A percentile compares a stretch with the other conserved stretches of the same genome.
These are phyloP conservation scores for Trichechus manatus DNA, from an alignment of 2,113 vertebrate species.

Conservation along the genomic window DNA sequence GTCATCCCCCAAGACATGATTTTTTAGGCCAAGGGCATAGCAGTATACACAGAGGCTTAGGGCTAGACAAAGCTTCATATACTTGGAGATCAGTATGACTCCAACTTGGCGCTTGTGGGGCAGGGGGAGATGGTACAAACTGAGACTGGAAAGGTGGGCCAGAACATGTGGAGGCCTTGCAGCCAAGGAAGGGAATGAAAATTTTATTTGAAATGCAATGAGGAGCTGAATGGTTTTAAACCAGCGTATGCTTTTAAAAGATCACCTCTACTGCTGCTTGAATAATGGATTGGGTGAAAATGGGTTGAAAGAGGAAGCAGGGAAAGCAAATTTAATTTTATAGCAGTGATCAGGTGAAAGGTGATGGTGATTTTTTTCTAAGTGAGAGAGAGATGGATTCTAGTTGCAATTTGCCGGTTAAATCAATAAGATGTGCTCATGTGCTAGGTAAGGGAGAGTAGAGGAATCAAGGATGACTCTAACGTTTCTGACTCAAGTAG, in stretches of 20 bases:
- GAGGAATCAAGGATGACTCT: neutral
- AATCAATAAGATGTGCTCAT: neutral
- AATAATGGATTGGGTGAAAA: neutral
- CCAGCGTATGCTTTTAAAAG: neutral
- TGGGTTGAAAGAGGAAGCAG: neutral
- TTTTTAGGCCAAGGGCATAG: neutral
- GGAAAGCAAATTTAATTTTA: neutral
- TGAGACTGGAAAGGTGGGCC: neutral
- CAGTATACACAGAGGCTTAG: no score
- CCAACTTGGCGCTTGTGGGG: accelerated
- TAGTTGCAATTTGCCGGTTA: neutral
- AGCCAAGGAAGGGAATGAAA: neutral
- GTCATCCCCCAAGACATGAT: no score
- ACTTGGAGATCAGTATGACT: neutral
- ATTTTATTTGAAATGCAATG: neutral
- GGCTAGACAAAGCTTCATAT: neutral
- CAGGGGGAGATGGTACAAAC: neutral
- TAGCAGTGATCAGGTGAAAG: neutral
- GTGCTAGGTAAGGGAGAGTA: neutral
- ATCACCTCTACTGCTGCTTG: neutral
- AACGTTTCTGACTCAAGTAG: neutral
- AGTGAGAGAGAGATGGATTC: neutral
- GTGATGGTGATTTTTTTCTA: neutral
- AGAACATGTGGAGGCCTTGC: neutral
- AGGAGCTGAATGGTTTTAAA: neutral